Percentiles rank a stretch among this genome's conserved stretches.
Evolutionary conservation across 2,888 invertebrate genomes (phyloP).

Genomic region (Metopia argyrocephala): DNA sequence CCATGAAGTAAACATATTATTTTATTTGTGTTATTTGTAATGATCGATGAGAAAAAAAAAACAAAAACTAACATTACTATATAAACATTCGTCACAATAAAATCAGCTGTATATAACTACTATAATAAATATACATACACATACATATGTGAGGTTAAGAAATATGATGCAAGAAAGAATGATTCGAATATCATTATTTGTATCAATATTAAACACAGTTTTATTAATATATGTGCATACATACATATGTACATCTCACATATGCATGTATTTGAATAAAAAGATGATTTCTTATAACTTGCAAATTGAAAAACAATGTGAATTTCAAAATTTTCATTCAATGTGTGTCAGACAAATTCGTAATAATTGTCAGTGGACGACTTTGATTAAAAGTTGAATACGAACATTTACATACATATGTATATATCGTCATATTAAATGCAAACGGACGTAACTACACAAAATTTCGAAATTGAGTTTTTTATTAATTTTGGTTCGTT

Average conservation of each 20-base stretch:
- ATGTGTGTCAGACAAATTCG: slow-evolving; percentile 34
- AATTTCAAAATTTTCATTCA: slow-evolving; percentile 12
- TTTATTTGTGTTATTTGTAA: not conserved
- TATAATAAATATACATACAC: not conserved
- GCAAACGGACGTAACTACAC: no score
- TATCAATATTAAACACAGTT: no score
- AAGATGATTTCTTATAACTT: not conserved
- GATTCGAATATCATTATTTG: slow-evolving; percentile 44
- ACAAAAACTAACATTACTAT: not conserved
- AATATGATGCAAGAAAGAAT: slow-evolving; percentile 52
- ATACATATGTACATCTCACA: no score
- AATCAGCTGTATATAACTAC: not conserved
- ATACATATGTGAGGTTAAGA: slow-evolving; percentile 16
- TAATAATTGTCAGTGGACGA: slow-evolving; percentile 3
- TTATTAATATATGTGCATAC: no score
- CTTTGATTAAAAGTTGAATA: not conserved
- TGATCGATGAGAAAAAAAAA: slow-evolving; percentile 3
- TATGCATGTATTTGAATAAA: no score
- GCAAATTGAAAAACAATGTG: not conserved
- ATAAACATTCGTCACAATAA: slow-evolving; percentile 3
- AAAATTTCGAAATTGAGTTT: no score
- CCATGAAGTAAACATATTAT: slow-evolving; percentile 39
- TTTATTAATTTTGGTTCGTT: no score
- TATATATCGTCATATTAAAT: no score
- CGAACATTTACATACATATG: not conserved